Conservation (phyloP, 1,140 invertebrate species). For the Lepidurus arcticus region DNA sequence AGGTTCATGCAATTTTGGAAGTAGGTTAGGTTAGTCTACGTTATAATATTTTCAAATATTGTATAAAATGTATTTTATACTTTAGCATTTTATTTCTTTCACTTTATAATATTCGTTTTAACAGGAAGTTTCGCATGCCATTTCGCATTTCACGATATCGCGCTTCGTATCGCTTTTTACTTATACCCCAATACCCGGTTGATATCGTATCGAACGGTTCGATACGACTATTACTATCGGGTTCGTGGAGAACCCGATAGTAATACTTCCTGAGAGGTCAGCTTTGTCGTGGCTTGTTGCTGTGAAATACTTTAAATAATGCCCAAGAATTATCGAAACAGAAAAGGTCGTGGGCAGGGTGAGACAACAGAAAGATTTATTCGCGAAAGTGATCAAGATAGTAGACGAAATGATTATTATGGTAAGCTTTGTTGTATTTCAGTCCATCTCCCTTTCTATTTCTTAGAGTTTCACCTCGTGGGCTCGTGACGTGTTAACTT, state of each 20-base stretch:
- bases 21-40: background rate
- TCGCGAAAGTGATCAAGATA: background rate
- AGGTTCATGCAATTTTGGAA: background rate
- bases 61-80: background rate
- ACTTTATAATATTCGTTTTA: background rate
- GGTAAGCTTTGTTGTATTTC: background rate
- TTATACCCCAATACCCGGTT: too few relatives aligned
- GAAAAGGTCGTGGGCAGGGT: background rate
- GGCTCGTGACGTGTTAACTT: background rate
- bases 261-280: too few relatives aligned
- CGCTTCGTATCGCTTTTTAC: too few relatives aligned
- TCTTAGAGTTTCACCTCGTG: background rate
- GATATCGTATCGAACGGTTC: too few relatives aligned
- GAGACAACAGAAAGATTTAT: slow-evolving; percentile 18
- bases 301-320: background rate
- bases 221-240: too few relatives aligned
- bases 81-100: background rate
- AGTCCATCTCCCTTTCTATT: background rate
- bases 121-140: background rate
- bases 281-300: background rate
- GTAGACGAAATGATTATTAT: background rate
- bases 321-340: slow-evolving; percentile 7
- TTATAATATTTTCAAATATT: background rate
- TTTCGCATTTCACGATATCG: too few relatives aligned
- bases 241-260: too few relatives aligned